Conservation (phyloP, 2,888 invertebrate genomes). For the Uropetala carovei region DNA sequence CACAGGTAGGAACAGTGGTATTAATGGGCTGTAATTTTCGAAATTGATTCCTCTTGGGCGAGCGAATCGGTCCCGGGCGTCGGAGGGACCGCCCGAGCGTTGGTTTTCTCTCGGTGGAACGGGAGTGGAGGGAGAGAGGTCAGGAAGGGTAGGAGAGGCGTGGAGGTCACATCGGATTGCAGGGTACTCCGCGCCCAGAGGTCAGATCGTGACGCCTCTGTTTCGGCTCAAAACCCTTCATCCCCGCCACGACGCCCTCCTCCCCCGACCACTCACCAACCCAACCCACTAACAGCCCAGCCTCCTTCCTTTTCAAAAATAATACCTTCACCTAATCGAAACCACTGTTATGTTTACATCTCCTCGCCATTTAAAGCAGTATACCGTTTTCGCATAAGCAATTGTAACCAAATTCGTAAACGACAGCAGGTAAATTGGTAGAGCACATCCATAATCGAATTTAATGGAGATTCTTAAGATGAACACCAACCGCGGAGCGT, state of each 20-base stretch:
- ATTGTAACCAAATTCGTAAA: too few relatives aligned
- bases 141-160: neutral
- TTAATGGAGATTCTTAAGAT: too few relatives aligned
- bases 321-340: too few relatives aligned
- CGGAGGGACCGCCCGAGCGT: neutral
- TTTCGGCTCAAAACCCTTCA: conserved; percentile 37
- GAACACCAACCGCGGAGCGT: neutral
- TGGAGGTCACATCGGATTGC: conserved; percentile 50
- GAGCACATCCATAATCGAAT: too few relatives aligned
- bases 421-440: too few relatives aligned
- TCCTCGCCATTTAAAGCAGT: too few relatives aligned
- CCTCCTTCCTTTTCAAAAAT: neutral
- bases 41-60: conserved; percentile 25
- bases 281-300: neutral
- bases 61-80: neutral
- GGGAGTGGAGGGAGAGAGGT: neutral
- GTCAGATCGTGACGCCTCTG: conserved; percentile 54
- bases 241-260: neutral
- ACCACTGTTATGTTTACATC: too few relatives aligned
- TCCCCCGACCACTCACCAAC: neutral
- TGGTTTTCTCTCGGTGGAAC: neutral
- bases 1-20: neutral
- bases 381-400: too few relatives aligned
- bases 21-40: conserved; percentile 45
- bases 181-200: conserved; percentile 48